Percentiles rank a stretch among this genome's conserved stretches.
Evolutionary conservation across 2,888 invertebrate genomes (phyloP).

Genomic region (Elysia crispata): DNA sequence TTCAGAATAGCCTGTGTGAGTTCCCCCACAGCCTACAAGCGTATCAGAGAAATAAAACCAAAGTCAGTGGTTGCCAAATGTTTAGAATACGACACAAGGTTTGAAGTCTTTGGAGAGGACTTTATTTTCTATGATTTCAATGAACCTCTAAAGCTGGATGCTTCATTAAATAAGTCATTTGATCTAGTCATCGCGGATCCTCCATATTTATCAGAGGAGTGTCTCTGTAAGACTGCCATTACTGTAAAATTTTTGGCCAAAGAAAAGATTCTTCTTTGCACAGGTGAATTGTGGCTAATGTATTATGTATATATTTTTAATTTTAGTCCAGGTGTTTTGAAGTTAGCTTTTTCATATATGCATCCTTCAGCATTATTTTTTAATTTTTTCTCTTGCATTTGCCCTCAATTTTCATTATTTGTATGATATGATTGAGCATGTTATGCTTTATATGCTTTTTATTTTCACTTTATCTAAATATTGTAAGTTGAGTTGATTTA

Average conservation of each 20-base stretch:
- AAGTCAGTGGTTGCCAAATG: constrained; percentile 56
- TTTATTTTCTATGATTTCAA: constrained; percentile 94
- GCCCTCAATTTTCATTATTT: no score
- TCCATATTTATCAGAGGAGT: constrained; percentile 95
- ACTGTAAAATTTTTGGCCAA: constrained; percentile 87
- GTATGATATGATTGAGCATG: no score
- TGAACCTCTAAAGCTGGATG: constrained; percentile 84
- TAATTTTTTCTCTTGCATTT: background rate
- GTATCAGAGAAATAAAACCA: constrained; percentile 70
- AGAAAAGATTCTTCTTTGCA: constrained; percentile 83
- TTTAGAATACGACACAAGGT: constrained; percentile 91
- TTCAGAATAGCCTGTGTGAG: constrained; percentile 87
- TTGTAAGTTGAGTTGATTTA: no score
- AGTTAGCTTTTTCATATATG: background rate
- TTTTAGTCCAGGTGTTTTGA: background rate
- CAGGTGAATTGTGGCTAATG: no score
- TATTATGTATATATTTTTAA: background rate
- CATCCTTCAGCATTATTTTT: no score
- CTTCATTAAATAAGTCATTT: constrained; percentile 81
- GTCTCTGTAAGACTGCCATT: constrained; percentile 88
- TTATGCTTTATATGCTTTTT: no score
- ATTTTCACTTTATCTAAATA: no score
- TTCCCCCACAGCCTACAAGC: constrained; percentile 89
- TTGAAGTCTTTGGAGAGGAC: constrained; percentile 86
- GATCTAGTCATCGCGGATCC: constrained; percentile 95